Conservation (phyloP, 2,888 invertebrate genomes). For the Thymelicus acteon region DNA sequence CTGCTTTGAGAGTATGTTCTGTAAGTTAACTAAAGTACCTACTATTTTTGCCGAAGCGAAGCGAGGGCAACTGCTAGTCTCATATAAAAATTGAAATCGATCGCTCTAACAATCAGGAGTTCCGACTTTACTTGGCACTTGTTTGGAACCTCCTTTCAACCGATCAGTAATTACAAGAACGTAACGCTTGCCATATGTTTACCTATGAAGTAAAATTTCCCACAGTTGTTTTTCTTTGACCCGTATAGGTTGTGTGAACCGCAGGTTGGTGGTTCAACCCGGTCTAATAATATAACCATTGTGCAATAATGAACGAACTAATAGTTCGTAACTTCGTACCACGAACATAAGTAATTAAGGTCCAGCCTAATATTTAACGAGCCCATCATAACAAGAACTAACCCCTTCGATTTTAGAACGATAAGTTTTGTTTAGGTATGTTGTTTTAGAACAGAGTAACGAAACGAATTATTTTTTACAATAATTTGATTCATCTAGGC, state of each 20-base stretch:
- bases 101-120: too few relatives aligned
- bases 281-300: slow-evolving; percentile 64
- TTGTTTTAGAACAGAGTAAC: too few relatives aligned
- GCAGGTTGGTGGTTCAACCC: slow-evolving; percentile 64
- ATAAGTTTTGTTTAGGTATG: too few relatives aligned
- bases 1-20: too few relatives aligned
- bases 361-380: slow-evolving; percentile 56
- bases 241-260: slow-evolving; percentile 57
- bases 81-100: too few relatives aligned
- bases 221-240: slow-evolving; percentile 67
- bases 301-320: slow-evolving; percentile 64
- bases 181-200: slow-evolving; percentile 54
- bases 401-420: neutral
- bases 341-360: slow-evolving; percentile 58
- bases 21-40: too few relatives aligned
- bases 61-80: too few relatives aligned
- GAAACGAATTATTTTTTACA: too few relatives aligned
- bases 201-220: slow-evolving; percentile 57
- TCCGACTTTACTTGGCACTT: neutral
- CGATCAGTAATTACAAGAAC: slow-evolving; percentile 42
- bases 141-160: slow-evolving; percentile 14
- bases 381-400: slow-evolving; percentile 4
- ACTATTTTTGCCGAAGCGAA: too few relatives aligned
- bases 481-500: too few relatives aligned
- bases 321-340: slow-evolving; percentile 14